These are phyloP conservation scores for Tricholauxania praeusta DNA, from an alignment of 2,888 invertebrate species.

Conservation along the genomic window DNA sequence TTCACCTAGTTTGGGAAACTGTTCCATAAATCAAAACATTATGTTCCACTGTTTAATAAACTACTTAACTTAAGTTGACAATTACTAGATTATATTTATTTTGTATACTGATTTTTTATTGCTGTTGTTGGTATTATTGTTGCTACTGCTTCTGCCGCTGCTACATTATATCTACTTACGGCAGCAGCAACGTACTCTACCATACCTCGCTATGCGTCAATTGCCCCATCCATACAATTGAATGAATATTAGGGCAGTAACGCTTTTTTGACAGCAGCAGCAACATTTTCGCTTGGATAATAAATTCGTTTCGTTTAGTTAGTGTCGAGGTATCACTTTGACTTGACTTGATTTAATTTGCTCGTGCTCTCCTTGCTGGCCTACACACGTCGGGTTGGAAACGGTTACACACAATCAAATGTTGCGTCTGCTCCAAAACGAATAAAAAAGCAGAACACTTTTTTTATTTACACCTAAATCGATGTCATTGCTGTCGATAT, in stretches of 20 bases:
- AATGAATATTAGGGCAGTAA: constrained; percentile 40
- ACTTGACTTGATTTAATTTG: constrained; percentile 29
- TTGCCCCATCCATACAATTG: constrained; percentile 35
- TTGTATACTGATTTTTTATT: constrained; percentile 34
- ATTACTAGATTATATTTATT: constrained; percentile 39
- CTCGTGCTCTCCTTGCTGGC: constrained; percentile 4
- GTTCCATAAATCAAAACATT: background rate
- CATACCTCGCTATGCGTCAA: constrained; percentile 32
- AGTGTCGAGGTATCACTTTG: constrained; percentile 39
- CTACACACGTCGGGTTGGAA: background rate
- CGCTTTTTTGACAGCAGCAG: constrained; percentile 7
- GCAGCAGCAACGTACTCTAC: constrained; percentile 16
- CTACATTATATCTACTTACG: constrained; percentile 29
- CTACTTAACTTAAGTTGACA: constrained; percentile 48
- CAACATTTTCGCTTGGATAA: constrained; percentile 38
- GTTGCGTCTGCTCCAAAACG: background rate
- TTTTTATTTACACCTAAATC: background rate
- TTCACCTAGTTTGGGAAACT: too few species aligned
- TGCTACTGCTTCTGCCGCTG: constrained; percentile 25
- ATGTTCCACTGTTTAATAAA: constrained; percentile 40
- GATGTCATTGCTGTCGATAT: constrained; percentile 18
- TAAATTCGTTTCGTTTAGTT: constrained; percentile 42
- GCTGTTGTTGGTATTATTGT: constrained; percentile 36
- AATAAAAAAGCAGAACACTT: too few species aligned
- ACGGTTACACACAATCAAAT: background rate